A percentile compares a stretch with the other conserved stretches of the same genome.
phyloP scores from a whole-genome alignment of 2,113 vertebrate genomes.

The Nothoprocta pentlandii region DNA sequence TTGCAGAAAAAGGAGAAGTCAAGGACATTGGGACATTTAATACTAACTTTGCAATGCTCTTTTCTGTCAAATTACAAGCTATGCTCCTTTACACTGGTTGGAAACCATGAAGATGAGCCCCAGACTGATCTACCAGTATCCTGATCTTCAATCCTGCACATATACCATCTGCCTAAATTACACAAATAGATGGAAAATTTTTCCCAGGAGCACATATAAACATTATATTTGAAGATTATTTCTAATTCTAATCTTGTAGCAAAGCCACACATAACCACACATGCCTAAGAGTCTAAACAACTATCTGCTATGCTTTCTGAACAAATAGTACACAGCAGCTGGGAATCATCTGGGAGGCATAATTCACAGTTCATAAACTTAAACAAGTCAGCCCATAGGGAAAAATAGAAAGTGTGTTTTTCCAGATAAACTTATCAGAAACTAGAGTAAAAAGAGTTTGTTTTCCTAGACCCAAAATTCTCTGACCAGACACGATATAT shows the following conservation, averaged over 20 bases:
- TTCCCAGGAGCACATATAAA: background rate
- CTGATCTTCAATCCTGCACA: background rate
- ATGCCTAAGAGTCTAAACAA: background rate
- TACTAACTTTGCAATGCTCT: background rate
- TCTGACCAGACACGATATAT: background rate
- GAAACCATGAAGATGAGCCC: background rate
- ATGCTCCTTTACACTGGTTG: background rate
- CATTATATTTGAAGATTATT: background rate
- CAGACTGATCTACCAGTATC: background rate
- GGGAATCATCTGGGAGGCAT: slow-evolving; percentile 20
- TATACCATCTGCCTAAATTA: background rate
- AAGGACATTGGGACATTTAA: background rate
- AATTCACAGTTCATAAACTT: slow-evolving; percentile 3
- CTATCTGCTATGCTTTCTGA: background rate
- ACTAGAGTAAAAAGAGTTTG: background rate
- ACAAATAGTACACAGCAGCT: background rate
- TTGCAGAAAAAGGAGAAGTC: background rate
- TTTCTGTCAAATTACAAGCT: background rate
- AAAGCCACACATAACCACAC: background rate
- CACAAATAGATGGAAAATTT: background rate
- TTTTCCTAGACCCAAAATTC: background rate
- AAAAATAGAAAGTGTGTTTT: background rate
- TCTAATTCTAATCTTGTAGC: background rate
- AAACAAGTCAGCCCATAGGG: background rate
- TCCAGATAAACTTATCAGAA: background rate